phyloP scores from a whole-genome alignment of 37 sponge, comb jelly and placozoan genomes.

The Cliona cf. orientalis region DNA sequence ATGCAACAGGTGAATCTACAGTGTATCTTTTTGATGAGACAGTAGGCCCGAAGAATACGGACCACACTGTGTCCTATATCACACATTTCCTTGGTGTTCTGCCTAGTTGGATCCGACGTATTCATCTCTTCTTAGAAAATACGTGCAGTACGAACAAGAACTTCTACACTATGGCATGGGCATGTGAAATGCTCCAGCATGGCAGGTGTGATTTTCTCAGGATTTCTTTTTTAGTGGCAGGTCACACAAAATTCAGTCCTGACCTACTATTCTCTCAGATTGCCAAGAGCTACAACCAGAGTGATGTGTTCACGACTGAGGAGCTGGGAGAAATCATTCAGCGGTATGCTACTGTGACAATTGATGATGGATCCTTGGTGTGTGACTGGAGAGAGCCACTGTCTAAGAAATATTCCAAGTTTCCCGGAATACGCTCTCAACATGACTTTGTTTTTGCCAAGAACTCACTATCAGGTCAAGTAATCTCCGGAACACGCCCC shows the following conservation, averaged over 20 bases:
- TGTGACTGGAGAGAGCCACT: background rate
- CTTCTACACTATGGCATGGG: too few relatives aligned
- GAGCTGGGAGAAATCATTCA: background rate
- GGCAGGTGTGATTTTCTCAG: too few relatives aligned
- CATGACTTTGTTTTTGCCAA: background rate
- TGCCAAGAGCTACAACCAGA: background rate
- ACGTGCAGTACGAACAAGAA: too few relatives aligned
- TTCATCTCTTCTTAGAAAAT: too few relatives aligned
- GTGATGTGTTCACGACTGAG: background rate
- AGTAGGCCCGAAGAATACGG: conserved; percentile 8
- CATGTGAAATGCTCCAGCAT: too few relatives aligned
- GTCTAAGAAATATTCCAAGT: background rate
- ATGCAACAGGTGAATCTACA: background rate
- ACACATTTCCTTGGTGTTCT: background rate
- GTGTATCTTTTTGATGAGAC: conserved; percentile 34
- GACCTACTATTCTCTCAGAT: background rate
- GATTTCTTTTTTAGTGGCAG: too few relatives aligned
- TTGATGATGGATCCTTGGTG: background rate
- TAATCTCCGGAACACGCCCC: background rate
- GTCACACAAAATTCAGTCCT: too few relatives aligned
- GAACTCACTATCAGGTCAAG: background rate
- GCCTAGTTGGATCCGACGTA: background rate
- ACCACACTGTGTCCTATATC: background rate
- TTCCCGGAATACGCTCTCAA: background rate
- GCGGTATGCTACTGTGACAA: background rate